A percentile compares a stretch with the other conserved stretches of the same genome.
Evolutionary conservation across 1,140 invertebrate genomes (phyloP).

Genomic region (Caenorhabditis elegans): WBcel235 BX284605.5:5032001-5032500

Average conservation of each 20-base stretch:
- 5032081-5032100: background rate
- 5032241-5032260: too few species aligned
- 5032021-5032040: too few species aligned
- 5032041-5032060: background rate
- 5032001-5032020: too few species aligned
- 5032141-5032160: background rate
- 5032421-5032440: background rate
- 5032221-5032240: too few species aligned
- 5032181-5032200: too few species aligned
- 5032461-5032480: background rate
- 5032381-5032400: background rate
- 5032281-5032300: too few species aligned
- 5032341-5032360: background rate
- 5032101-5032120: background rate
- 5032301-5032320: background rate
- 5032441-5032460: background rate
- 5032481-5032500: too few species aligned
- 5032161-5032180: too few species aligned
- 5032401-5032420: background rate
- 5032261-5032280: too few species aligned
- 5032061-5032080: background rate
- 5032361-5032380: background rate
- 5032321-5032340: background rate
- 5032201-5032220: too few species aligned
- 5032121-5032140: slow-evolving; percentile 20